Evolutionary conservation across 2,888 invertebrate species (phyloP), one percentile per base, ranked within the genome.

Genomic region (Mystacides longicornis): DNA sequence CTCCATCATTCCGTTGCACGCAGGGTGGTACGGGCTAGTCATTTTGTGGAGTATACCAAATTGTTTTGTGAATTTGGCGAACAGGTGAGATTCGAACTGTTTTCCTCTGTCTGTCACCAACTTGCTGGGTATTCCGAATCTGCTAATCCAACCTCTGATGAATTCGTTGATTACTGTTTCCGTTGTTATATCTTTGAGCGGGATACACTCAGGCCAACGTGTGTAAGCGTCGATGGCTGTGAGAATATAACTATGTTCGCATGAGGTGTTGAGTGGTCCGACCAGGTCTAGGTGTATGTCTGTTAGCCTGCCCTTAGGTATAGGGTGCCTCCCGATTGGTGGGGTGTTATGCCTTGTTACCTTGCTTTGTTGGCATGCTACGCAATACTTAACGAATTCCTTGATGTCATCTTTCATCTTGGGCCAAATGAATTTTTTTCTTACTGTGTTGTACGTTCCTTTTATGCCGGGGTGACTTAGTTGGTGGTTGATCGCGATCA

Each of bases 371-470:
- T 69, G 68, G 27, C 68, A 69, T 1, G 46, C 46, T 3, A 64
- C 51, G 49, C 67, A 68, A 1, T 45, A 33, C 1, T 58, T 57
- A 1, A 64, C 57, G 65, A 65, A 68, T 1, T 47, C 37, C 1
- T 60, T 21, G 21, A 60, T 63, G 52, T 69, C 66, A 5, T 54
- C 56, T 4, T 65, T 63, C 4, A 69, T 64, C 1, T 51, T 51
- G 2, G 66, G 67, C 68, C 69, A 69, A 0, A 69, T 64, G 37
- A 62, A 69, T 3, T 65, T 63, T 37, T 64, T 27, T 0, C 62
- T 48, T 2, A 70, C 57, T 7, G 67, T 19, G 37, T 48, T 47
- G 5, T 9, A 49, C 1, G 62, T 62, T 1, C 63, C 57, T 46
- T 43, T 53, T 1, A 22, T 47, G 9, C 63, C 63, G 5, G 65